phyloP scores from a whole-genome alignment of 2,797 vertebrate genomes.

The Geotria australis region DNA sequence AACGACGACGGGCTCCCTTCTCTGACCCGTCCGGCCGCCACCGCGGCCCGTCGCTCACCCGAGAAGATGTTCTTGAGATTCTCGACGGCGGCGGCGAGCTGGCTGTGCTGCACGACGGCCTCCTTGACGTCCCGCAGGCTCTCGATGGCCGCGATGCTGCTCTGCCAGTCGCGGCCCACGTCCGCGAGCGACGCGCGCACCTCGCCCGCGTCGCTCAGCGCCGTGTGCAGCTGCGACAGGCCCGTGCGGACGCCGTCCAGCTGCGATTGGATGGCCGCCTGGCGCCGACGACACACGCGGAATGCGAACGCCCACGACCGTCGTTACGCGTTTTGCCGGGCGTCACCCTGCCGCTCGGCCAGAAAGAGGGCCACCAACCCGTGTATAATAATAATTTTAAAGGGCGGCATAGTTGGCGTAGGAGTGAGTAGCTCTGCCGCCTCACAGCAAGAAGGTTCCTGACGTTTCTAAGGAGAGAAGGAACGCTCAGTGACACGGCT shows the following conservation, averaged over 20 bases:
- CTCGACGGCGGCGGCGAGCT: constrained; percentile 77
- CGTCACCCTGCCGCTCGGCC: no score
- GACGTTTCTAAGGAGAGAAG: no score
- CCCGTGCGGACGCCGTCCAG: constrained; percentile 78
- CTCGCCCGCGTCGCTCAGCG: constrained; percentile 58
- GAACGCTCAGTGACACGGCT: no score
- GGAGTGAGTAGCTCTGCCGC: no score
- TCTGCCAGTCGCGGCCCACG: constrained; percentile 85
- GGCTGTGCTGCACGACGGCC: constrained; percentile 78
- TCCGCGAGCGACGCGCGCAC: constrained; percentile 58
- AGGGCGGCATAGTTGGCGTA: no score
- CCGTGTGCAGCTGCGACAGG: constrained; percentile 71
- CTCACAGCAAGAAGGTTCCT: no score
- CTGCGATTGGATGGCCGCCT: constrained; percentile 96
- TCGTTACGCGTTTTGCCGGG: no score
- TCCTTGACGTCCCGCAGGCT: constrained; percentile 81
- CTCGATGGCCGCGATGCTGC: constrained; percentile 89
- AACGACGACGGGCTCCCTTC: background rate
- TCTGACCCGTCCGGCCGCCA: background rate
- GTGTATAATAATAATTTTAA: no score
- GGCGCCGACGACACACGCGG: background rate
- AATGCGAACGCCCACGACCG: no score
- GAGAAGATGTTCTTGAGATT: constrained; percentile 98
- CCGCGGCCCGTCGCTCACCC: constrained; percentile 11
- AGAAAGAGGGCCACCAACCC: no score